Evolutionary conservation across 2,113 vertebrate species (phyloP).

Genomic region (Emydura subglobosa): DNA sequence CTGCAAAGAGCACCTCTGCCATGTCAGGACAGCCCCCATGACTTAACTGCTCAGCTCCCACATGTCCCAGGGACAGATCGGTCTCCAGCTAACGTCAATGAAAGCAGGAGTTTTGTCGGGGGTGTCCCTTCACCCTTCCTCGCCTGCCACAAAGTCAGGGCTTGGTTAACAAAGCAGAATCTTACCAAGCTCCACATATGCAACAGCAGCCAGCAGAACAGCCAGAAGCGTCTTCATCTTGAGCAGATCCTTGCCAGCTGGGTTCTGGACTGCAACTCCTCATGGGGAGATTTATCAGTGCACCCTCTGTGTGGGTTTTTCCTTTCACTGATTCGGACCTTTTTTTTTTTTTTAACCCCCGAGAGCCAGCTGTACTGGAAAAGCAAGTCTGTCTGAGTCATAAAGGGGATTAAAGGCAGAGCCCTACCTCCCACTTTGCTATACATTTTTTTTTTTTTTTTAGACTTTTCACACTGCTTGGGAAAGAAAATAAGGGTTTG

Average conservation of each 20-base stretch:
- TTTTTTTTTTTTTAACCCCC: not conserved
- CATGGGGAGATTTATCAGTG: not conserved
- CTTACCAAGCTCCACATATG: constrained; percentile 25
- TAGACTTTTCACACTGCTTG: constrained; percentile 28
- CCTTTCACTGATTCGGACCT: accelerated
- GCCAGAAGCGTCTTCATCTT: constrained; percentile 50
- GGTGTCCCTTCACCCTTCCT: accelerated
- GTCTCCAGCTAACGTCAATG: not conserved
- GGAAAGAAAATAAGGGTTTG: constrained; percentile 43
- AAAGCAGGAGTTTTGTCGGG: accelerated
- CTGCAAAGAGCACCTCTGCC: not conserved
- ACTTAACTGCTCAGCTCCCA: not conserved
- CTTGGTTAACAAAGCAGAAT: not conserved
- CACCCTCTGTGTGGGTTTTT: not conserved
- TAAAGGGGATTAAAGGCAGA: not conserved
- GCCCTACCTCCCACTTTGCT: constrained; percentile 36
- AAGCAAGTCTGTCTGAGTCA: constrained; percentile 1
- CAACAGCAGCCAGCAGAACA: not conserved
- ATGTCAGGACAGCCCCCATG: not conserved
- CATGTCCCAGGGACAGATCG: not conserved
- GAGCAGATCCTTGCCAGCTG: accelerated
- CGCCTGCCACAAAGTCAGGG: not conserved
- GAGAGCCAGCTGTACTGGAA: constrained; percentile 24
- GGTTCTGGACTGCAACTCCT: not conserved
- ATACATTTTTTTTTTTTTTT: not conserved